Conservation (phyloP, 2,888 invertebrate genomes). For the Neoaliturus tenellus region DNA sequence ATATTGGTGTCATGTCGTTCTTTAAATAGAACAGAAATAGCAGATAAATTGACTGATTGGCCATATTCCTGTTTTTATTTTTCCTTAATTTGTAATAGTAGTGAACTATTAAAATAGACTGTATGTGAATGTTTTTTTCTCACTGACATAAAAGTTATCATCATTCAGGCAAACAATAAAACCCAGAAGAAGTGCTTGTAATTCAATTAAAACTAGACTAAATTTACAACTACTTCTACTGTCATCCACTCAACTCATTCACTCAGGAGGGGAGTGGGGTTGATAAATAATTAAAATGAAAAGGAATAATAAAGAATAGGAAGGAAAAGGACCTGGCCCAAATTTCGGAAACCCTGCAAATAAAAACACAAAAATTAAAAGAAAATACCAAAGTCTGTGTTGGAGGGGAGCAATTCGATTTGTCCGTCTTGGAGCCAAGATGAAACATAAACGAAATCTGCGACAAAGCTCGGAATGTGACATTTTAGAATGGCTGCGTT, state of each 20-base stretch:
- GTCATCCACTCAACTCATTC: slow-evolving; percentile 45
- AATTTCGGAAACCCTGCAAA: slow-evolving; percentile 38
- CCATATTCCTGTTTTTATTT: too few relatives aligned
- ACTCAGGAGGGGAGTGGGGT: slow-evolving; percentile 44
- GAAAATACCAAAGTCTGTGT: slow-evolving; percentile 71
- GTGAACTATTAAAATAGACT: too few relatives aligned
- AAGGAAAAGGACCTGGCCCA: slow-evolving; percentile 55
- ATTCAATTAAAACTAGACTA: neutral
- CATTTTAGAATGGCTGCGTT: slow-evolving; percentile 95
- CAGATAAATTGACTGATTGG: too few relatives aligned
- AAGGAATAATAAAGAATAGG: neutral
- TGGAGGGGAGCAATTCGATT: slow-evolving; percentile 73
- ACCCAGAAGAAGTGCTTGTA: neutral
- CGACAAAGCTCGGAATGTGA: slow-evolving; percentile 95
- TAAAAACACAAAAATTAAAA: slow-evolving; percentile 39
- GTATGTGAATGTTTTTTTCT: too few relatives aligned
- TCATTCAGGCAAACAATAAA: too few relatives aligned
- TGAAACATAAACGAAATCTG: slow-evolving; percentile 90
- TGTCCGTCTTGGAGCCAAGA: slow-evolving; percentile 91
- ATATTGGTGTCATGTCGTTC: too few relatives aligned
- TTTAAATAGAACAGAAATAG: too few relatives aligned
- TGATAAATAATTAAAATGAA: slow-evolving; percentile 29
- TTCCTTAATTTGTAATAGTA: too few relatives aligned
- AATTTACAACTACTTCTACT: slow-evolving; percentile 19
- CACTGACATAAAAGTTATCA: too few relatives aligned